These are phyloP conservation scores for Rhineura floridana DNA, from an alignment of 2,113 vertebrate species.

Conservation along the genomic window DNA sequence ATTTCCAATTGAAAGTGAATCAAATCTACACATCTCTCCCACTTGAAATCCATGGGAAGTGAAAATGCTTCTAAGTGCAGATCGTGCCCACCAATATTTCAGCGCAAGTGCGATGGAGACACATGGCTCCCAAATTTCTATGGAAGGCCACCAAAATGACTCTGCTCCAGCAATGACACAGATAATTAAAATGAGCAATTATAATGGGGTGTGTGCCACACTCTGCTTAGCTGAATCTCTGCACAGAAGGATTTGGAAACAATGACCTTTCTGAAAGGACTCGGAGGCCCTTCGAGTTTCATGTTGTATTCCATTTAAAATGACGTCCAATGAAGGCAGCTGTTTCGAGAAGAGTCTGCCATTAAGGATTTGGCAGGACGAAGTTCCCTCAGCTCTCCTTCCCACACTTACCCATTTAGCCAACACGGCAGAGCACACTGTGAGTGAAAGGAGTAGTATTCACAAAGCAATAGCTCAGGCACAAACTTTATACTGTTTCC, in stretches of 20 bases:
- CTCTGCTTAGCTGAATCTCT: conserved; percentile 48
- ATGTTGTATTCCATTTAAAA: conserved; percentile 54
- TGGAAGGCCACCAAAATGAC: too few relatives aligned
- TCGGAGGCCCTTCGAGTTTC: conserved; percentile 56
- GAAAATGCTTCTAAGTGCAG: not conserved
- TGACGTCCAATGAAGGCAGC: conserved; percentile 54
- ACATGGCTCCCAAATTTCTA: not conserved
- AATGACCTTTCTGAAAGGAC: conserved; percentile 46
- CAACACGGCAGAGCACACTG: too few relatives aligned
- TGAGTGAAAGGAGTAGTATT: too few relatives aligned
- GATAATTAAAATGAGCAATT: conserved; percentile 56
- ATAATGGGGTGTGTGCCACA: conserved; percentile 6
- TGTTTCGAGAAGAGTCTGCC: conserved; percentile 10
- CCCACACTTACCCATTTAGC: not conserved
- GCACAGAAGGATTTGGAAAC: conserved; percentile 46
- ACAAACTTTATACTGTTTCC: too few relatives aligned
- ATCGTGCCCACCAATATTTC: not conserved
- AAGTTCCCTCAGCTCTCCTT: not conserved
- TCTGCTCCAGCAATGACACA: conserved; percentile 39
- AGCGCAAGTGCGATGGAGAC: not conserved
- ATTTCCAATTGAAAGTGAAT: too few relatives aligned
- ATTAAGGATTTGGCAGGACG: conserved; percentile 37
- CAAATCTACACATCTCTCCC: too few relatives aligned
- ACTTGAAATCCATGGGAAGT: not conserved
- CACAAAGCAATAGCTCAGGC: too few relatives aligned